These are phyloP conservation scores for Xenopus borealis DNA, from an alignment of 2,113 vertebrate species.

Conservation along the genomic window DNA sequence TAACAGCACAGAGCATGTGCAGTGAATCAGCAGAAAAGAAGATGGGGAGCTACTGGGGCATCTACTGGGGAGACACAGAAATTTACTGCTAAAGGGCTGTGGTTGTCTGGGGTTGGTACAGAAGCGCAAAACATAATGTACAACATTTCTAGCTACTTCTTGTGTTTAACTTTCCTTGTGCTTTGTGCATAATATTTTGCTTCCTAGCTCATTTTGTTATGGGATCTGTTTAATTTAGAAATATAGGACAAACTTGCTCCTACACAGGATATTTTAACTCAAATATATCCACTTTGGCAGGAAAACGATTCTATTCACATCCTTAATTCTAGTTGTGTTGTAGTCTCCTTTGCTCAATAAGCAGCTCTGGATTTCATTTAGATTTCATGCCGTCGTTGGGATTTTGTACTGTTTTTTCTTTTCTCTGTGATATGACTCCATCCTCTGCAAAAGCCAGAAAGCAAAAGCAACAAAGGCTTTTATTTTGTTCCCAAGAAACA, in stretches of 20 bases:
- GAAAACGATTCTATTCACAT: conserved; percentile 32
- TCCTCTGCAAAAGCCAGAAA: conserved; percentile 30
- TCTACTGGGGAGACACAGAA: too few relatives aligned
- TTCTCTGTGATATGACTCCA: conserved; percentile 38
- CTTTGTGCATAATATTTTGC: background rate
- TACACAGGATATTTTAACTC: background rate
- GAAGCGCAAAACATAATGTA: too few relatives aligned
- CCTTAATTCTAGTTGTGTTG: conserved; percentile 31
- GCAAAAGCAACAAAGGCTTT: conserved; percentile 5
- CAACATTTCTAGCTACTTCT: too few relatives aligned
- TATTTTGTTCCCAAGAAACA: conserved; percentile 32
- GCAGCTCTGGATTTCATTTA: conserved; percentile 43
- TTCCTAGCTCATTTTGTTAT: background rate
- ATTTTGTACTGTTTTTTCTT: conserved; percentile 31
- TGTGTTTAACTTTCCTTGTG: too few relatives aligned
- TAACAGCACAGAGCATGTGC: too few relatives aligned
- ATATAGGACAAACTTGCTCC: conserved; percentile 16
- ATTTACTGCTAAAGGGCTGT: too few relatives aligned
- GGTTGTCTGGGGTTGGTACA: too few relatives aligned
- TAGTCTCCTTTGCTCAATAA: conserved; percentile 32
- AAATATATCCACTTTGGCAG: conserved; percentile 31
- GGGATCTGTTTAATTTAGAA: conserved; percentile 18
- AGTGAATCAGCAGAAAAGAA: too few relatives aligned
- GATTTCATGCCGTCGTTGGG: conserved; percentile 41
- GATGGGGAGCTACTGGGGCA: too few relatives aligned